A percentile compares a stretch with the other conserved stretches of the same genome.
phyloP scores from a whole-genome alignment of 2,888 invertebrate species.

The Hesperia comma region DNA sequence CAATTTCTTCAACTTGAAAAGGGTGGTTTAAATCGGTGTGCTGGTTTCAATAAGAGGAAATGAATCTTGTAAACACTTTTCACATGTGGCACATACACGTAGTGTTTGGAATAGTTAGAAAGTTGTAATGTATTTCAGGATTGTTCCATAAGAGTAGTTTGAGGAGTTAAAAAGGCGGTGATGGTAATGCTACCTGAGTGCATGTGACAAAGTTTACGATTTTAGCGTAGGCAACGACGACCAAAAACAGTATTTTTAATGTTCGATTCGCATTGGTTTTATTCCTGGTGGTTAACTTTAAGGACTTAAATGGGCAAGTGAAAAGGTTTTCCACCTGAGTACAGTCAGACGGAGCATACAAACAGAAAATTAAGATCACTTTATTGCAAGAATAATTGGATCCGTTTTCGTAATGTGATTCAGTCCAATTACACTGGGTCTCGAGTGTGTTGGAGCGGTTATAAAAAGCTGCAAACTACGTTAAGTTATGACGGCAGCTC shows the following conservation, averaged over 20 bases:
- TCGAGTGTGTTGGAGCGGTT: conserved; percentile 14
- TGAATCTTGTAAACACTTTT: neutral
- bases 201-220: too few relatives aligned
- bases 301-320: neutral
- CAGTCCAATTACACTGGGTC: conserved; percentile 13
- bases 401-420: conserved; percentile 15
- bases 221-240: too few relatives aligned
- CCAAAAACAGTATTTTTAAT: too few relatives aligned
- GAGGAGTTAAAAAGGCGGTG: too few relatives aligned
- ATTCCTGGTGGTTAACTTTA: neutral
- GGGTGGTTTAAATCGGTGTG: conserved; percentile 19
- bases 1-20: conserved; percentile 29
- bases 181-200: too few relatives aligned
- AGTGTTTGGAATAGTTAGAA: too few relatives aligned
- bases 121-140: too few relatives aligned
- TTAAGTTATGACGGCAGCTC: conserved; percentile 23
- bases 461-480: conserved; percentile 20
- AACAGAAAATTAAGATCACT: conserved; percentile 8
- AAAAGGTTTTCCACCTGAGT: neutral
- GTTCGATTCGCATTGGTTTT: too few relatives aligned
- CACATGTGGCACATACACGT: too few relatives aligned
- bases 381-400: conserved; percentile 13
- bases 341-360: conserved; percentile 20
- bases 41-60: neutral
- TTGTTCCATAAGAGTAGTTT: too few relatives aligned